Base-by-base conservation (phyloP, 2,888 invertebrate genomes). In the Atrina japonica region DNA sequence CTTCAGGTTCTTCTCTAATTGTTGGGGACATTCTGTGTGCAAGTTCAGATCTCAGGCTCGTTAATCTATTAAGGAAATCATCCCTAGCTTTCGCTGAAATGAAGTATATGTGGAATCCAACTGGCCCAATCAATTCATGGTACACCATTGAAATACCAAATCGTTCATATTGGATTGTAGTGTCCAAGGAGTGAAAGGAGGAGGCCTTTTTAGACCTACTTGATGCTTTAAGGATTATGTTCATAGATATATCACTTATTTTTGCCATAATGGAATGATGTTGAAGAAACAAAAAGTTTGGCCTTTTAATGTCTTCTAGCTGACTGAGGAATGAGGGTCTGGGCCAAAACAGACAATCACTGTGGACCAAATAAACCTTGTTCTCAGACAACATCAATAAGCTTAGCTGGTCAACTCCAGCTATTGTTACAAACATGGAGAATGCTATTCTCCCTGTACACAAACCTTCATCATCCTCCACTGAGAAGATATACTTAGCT, bases 331-430 rank as follows among this genome's bases (percentile, higher is more conserved):
- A 89, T n/a, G 86, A 82, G 7, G 88, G 83, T 60, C 82, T 83
- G 0, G 88, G 88, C 80, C 83, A 87, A 45, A 84, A 80, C 9
- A 85, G 74, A 53, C 80, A 84, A 43, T 80, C 80, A n/a, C 71
- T 52, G 23, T 86, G 85, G 21, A 89, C 65, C 9, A 88, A 78
- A 73, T 87, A 88, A 18, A 89, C 80, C 60, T 77, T 75, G 59
- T 85, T 81, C 52, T 86, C 83, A 21, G 88, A 88, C 63, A 89
- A 61, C 5, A 88, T 82, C 27, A 88, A 76, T 66, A 83, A 74
- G 59, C 81, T 78, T 7, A 78, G 61, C 29, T 60, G 59, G 3
- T 76, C 75, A 6, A 73, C 63, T n/a, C 69, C 75, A 35, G 77
- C 70, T 11, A 76, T 77, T n/a, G 60, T 70, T 0, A 84, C 83